phyloP scores from a whole-genome alignment of 1,140 invertebrate genomes.

The Manduca sexta region DNA sequence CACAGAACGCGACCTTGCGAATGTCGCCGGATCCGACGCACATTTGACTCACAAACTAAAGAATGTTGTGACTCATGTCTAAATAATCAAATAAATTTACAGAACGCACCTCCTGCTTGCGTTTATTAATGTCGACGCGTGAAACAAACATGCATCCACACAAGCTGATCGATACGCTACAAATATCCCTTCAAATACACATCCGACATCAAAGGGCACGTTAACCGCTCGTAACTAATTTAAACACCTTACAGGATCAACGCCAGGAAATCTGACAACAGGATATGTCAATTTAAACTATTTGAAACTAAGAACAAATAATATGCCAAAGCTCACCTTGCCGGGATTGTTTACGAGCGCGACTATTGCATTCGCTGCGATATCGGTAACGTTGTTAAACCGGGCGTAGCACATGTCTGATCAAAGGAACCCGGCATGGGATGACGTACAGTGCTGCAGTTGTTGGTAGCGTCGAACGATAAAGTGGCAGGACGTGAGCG shows the following conservation, averaged over 20 bases:
- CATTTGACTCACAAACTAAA: conserved; percentile 21
- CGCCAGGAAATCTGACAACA: conserved; percentile 56
- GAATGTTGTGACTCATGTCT: conserved; percentile 10
- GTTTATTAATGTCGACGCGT: no score
- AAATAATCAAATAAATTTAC: neutral
- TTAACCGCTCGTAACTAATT: conserved; percentile 39
- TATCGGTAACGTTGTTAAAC: conserved; percentile 17
- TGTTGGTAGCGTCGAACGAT: conserved; percentile 19
- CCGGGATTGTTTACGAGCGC: conserved; percentile 22
- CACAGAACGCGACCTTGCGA: conserved; percentile 28
- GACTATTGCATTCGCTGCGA: conserved; percentile 7
- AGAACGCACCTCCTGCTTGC: no score
- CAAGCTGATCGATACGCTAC: conserved; percentile 2
- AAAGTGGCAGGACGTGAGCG: conserved; percentile 55
- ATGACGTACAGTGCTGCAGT: conserved; percentile 16
- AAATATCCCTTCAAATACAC: conserved; percentile 20
- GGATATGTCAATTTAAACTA: conserved; percentile 64
- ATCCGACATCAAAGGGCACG: conserved; percentile 39
- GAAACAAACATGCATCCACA: neutral
- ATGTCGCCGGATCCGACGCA: conserved; percentile 25
- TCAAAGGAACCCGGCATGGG: conserved; percentile 16
- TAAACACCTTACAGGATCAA: conserved; percentile 46
- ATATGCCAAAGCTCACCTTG: conserved; percentile 21
- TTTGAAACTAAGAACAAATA: conserved; percentile 33
- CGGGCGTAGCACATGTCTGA: neutral